Conservation (phyloP, 2,888 invertebrate species). For the Ormia ochracea region DNA sequence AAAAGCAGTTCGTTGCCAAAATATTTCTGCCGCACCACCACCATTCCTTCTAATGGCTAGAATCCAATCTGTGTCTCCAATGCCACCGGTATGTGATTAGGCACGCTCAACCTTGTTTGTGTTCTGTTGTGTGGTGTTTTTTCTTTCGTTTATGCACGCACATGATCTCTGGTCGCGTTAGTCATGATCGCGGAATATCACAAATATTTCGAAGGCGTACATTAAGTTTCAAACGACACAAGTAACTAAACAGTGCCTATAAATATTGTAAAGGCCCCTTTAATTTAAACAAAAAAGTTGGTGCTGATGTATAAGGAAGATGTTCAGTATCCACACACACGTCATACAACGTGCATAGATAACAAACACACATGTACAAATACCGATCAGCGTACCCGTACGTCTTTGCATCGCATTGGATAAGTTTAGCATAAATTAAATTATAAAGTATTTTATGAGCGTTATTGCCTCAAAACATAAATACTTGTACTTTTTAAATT, state of each 20-base stretch:
- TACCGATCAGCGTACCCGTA: not conserved
- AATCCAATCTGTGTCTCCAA: too few relatives aligned
- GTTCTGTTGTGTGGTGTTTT: too few relatives aligned
- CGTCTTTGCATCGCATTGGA: constrained; percentile 11
- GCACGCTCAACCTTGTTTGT: too few relatives aligned
- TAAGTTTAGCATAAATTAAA: constrained; percentile 73
- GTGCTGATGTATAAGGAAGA: constrained; percentile 46
- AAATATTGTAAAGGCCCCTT: not conserved
- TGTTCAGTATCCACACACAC: constrained; percentile 45
- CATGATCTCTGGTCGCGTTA: too few relatives aligned
- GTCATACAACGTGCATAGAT: constrained; percentile 29
- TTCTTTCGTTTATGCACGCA: too few relatives aligned
- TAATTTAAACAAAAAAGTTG: constrained; percentile 32
- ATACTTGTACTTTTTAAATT: constrained; percentile 1
- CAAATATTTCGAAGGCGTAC: not conserved
- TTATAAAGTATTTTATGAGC: constrained; percentile 73
- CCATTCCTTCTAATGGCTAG: too few relatives aligned
- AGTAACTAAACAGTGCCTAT: not conserved
- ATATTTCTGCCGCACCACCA: too few relatives aligned
- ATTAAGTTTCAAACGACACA: not conserved
- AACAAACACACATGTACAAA: constrained; percentile 19
- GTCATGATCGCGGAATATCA: too few relatives aligned
- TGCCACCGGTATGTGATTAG: too few relatives aligned
- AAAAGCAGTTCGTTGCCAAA: too few relatives aligned
- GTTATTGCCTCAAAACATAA: constrained; percentile 43